These are phyloP conservation scores for Mesocricetus auratus DNA, from an alignment of 2,113 vertebrate genomes.

Conservation along the genomic window DNA sequence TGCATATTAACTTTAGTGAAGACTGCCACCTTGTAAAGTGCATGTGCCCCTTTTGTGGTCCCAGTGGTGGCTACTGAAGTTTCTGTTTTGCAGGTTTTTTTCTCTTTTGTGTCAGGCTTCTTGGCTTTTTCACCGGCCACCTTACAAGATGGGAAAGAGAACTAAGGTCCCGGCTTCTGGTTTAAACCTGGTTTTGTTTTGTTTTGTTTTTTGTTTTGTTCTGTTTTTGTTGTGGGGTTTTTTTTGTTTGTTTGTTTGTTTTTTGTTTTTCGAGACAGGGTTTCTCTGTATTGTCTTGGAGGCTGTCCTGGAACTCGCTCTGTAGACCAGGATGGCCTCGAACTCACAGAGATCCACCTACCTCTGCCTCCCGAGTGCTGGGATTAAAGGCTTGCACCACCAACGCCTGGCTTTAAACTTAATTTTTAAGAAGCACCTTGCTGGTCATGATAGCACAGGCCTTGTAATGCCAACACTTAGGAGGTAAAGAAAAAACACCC, in stretches of 20 bases:
- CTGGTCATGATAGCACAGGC: background rate
- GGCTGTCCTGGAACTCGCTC: too few species aligned
- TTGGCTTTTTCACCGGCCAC: background rate
- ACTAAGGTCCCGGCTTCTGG: background rate
- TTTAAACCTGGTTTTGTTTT: background rate
- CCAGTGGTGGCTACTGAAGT: background rate
- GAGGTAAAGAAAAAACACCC: background rate
- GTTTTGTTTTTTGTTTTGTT: too few species aligned
- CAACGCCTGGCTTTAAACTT: background rate
- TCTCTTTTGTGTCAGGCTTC: too few species aligned
- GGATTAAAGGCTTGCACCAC: too few species aligned
- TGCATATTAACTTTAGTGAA: background rate
- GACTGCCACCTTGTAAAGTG: background rate
- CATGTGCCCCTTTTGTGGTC: background rate
- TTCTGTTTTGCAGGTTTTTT: background rate
- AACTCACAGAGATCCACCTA: too few species aligned
- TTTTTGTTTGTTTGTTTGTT: too few species aligned
- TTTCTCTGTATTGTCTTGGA: too few species aligned
- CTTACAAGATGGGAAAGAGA: background rate
- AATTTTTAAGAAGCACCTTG: background rate
- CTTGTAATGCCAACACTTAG: background rate
- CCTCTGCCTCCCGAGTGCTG: too few species aligned
- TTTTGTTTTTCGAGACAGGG: too few species aligned
- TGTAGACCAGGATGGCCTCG: too few species aligned
- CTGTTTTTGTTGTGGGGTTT: too few species aligned